Conservation (phyloP, 1,140 invertebrate species). For the Rhyacophila brunnea region DNA sequence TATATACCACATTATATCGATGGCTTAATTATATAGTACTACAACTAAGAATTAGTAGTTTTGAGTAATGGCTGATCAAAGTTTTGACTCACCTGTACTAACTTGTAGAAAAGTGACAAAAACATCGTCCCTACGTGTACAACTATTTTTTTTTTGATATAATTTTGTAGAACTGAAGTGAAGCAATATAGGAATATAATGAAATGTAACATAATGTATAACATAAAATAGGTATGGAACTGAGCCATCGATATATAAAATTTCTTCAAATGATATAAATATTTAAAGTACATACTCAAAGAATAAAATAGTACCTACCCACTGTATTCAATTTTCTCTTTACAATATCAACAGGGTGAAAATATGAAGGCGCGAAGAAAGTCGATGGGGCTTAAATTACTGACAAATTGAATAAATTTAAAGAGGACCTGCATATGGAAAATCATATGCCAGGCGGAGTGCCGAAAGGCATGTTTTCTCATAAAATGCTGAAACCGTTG, state of each 20-base stretch:
- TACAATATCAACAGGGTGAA: conserved; percentile 6
- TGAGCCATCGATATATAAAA: neutral
- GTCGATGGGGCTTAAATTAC: conserved; percentile 15
- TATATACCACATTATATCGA: no score
- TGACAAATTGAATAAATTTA: conserved; percentile 23
- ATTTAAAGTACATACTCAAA: neutral
- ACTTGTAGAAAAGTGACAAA: no score
- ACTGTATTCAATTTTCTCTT: neutral
- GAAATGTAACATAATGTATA: neutral
- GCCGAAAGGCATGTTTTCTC: neutral
- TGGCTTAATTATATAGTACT: no score
- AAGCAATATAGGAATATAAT: no score
- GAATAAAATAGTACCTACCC: conserved; percentile 3
- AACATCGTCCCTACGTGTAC: no score
- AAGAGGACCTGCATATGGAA: conserved; percentile 7
- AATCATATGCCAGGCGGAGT: neutral
- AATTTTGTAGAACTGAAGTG: no score
- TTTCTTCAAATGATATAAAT: neutral
- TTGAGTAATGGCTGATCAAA: no score
- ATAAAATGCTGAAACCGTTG: neutral
- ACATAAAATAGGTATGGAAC: neutral
- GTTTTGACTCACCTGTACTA: no score
- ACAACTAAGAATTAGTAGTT: no score
- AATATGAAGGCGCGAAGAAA: neutral
- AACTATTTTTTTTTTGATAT: no score